Base-by-base conservation (phyloP, 2,113 vertebrate species). In the Chionis minor region DNA sequence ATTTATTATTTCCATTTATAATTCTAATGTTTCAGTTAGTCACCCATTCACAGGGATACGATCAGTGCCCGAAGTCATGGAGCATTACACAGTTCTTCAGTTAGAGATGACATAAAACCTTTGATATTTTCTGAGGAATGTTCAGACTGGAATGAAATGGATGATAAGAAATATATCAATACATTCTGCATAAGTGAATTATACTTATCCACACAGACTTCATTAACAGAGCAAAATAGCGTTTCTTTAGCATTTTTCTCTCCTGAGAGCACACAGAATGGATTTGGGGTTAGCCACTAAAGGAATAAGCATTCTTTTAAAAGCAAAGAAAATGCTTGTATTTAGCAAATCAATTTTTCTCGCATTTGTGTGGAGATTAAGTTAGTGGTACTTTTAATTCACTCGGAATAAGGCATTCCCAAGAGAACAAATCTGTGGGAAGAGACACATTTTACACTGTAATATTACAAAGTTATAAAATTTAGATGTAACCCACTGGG, bases 311-410 rank as follows among this genome's bases (percentile, higher is more conserved):
- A 82, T 80, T 92, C 81, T 92, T 92, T 90, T 78, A 71, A 94
- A 96, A 93, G 96, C 87, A 86, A 96, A 94, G 65, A 79, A 96
- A 92, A 90, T 42, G 21, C 86, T 72, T 84, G 80, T 70, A 78
- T 95, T 96, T 95, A 97, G 79, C 90, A 95, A 97, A 96, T 97
- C 92, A 79, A 86, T 97, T 97, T 97, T 95, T 96, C 96, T 96
- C 97, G 26, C 79, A 52, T 94, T 70, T 90, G 85, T 79, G 88
- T 77, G 86, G 82, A 96, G 96, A 96, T 97, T 71, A 96, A 93
- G 72, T 91, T 92, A 72, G 38, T 49, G 56, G 47, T 95, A 87
- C 88, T 92, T 91, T 96, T 96, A 95, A 95, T 93, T 96, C 92
- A 59, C 73, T 93, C 92, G 66, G 92, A 97, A 95, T 94, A 96